These are phyloP conservation scores for Chaetops frenatus DNA, from an alignment of 2,113 vertebrate genomes.

Conservation along the genomic window DNA sequence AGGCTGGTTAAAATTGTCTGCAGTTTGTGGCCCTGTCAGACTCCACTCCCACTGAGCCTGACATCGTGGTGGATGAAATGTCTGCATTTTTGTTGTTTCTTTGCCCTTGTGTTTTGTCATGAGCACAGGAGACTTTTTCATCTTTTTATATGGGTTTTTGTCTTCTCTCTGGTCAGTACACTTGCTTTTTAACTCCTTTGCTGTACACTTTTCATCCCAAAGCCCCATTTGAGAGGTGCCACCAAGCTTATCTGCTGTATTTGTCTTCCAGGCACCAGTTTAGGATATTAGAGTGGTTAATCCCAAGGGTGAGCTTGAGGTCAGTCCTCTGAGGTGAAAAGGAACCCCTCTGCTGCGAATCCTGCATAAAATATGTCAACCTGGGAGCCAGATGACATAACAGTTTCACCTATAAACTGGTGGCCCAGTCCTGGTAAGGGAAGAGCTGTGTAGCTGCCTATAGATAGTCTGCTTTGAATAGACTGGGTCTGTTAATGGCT, in stretches of 20 bases:
- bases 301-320: neutral
- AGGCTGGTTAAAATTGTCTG: neutral
- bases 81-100: neutral
- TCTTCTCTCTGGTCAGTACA: neutral
- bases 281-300: neutral
- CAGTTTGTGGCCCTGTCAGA: neutral
- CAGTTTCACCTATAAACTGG: neutral
- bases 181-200: neutral
- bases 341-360: neutral
- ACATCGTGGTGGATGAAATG: neutral
- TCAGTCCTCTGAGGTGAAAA: neutral
- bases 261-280: neutral
- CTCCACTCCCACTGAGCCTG: neutral
- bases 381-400: neutral
- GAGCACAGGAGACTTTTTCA: neutral
- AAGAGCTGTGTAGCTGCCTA: neutral
- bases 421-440: neutral
- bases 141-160: neutral
- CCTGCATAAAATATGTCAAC: neutral
- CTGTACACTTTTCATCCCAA: neutral
- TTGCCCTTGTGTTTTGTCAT: neutral
- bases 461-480: neutral
- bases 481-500: neutral
- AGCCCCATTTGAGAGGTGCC: neutral
- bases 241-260: neutral